Evolutionary conservation across 2,113 vertebrate genomes (phyloP), one percentile per base, ranked within the genome.

Genomic region (Callionymus lyra): DNA sequence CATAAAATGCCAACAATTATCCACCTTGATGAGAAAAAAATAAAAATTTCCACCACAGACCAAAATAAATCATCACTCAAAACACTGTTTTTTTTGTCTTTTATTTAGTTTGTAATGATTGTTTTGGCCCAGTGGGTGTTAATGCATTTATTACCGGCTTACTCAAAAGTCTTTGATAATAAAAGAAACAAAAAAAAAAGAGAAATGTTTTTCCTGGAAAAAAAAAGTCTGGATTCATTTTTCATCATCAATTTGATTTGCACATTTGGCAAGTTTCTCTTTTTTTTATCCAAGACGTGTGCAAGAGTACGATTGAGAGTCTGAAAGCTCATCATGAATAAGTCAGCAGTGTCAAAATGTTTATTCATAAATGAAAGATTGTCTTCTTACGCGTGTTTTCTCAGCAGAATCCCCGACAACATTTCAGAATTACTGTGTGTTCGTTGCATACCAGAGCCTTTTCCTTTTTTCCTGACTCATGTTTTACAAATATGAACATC

Each of bases 301-400:
- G 55, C 56, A 71, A 67, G 53, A 27, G 21, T 32, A 37, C 33
- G 41, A 53, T 52, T 27, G 49, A 51, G 40, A 53, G 63, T 73
- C 59, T 65, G 57, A 70, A 68, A 77, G 71, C 64, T 61, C 52
- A 41, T 37, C 65, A 81, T 85, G 75, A 82, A 82, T 83, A 80
- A 83, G 35, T 81, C 55, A 82, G 35, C 64, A 68, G 56, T 74
- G 69, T 78, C 75, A 79, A 69, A 74, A 60, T 75, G 54, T 74
- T 74, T 61, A 79, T 82, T 72, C 66, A 76, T 79, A 79, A 64
- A 79, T 77, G 79, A 57, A 82, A 79, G 72, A 79, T 66, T 49
- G 14, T 36, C 39, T 65, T 37, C 50, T 56, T 53, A 38, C 41
- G 40, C 44, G 47, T 56, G 56, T 36, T n/a, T 66, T 50, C 36